Base-by-base conservation (phyloP, 2,888 invertebrate species). In the Tenodera sinensis region DNA sequence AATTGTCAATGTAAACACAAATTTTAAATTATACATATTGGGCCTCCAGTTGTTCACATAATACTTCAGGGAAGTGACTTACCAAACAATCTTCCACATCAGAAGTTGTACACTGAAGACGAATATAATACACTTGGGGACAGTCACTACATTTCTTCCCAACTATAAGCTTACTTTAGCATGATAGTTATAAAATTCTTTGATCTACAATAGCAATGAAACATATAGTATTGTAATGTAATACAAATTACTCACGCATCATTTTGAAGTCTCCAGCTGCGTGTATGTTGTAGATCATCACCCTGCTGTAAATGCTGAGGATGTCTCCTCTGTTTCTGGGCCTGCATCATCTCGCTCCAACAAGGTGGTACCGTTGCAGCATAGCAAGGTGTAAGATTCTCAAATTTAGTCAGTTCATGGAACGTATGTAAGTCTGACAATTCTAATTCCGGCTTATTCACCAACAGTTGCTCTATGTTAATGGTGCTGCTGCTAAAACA, bases 331-430 rank as follows among this genome's bases (percentile, higher is more conserved):
- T 98, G 98, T 89, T 98, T 96, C 92, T 98, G 98, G 8, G 98
- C 98, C 91, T 98, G 98, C 91, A 98, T 97, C 92, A 98, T 95
- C 93, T 98, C 98, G 91, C 96, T 97, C 98, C 98, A 98, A 93
- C 98, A 98, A 6, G 98, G 96, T 0, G 98, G 98, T 4, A 98
- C 98, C 27, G 98, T 98, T 0, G 98, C 98, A 88, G 97, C 96
- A 93, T 97, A 98, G 0, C 95, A 94, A 0, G 95, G 95, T 91
- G 95, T 95, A 89, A 96, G 93, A 90, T 95, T 95, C 92, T 97
- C 97, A 92, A 97, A 97, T 90, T 96, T 95, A 3, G 97, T 97
- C 89, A 98, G 93, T 83, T 96, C 95, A 91, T 97, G 96, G 88
- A 98, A 94, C 25, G 95, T 94, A 91, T 96, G 95, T 91, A 97